Conservation (phyloP, 2,888 invertebrate species). For the Agrochola circellaris region DNA sequence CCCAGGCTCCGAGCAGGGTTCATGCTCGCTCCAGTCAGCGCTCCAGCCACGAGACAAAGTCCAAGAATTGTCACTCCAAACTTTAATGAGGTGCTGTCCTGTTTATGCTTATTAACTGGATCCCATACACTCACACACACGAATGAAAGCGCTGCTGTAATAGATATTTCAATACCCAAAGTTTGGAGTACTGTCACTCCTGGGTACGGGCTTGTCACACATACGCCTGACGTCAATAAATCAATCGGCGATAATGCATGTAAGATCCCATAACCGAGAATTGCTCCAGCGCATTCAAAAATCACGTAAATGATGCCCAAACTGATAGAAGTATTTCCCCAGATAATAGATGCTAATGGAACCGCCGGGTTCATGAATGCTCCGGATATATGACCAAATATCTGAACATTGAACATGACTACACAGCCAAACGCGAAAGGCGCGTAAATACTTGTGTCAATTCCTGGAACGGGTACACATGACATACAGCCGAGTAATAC, state of each 20-base stretch:
- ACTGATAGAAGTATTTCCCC: constrained; percentile 89
- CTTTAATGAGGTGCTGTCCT: constrained; percentile 92
- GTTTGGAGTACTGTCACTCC: constrained; percentile 88
- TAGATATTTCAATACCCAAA: constrained; percentile 91
- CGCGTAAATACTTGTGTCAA: constrained; percentile 87
- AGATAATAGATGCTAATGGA: constrained; percentile 92
- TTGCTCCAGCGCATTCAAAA: constrained; percentile 92
- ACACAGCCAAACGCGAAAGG: constrained; percentile 92
- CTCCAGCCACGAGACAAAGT: constrained; percentile 92
- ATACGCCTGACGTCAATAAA: constrained; percentile 85
- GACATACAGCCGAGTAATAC: constrained; percentile 94
- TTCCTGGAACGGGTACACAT: constrained; percentile 87
- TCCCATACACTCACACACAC: constrained; percentile 94
- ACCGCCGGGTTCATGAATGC: constrained; percentile 95
- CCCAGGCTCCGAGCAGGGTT: constrained; percentile 93
- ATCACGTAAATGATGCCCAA: constrained; percentile 91
- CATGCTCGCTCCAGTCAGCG: constrained; percentile 93
- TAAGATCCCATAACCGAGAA: constrained; percentile 93
- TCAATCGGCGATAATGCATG: constrained; percentile 85
- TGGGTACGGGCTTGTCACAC: constrained; percentile 91
- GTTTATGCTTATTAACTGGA: constrained; percentile 91
- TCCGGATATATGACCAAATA: constrained; percentile 94
- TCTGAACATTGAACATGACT: constrained; percentile 93
- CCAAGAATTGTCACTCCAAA: constrained; percentile 93
- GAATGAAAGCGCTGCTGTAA: constrained; percentile 92